Evolutionary conservation across 2,113 vertebrate genomes (phyloP).

Genomic region (Chaenogobius annularis): DNA sequence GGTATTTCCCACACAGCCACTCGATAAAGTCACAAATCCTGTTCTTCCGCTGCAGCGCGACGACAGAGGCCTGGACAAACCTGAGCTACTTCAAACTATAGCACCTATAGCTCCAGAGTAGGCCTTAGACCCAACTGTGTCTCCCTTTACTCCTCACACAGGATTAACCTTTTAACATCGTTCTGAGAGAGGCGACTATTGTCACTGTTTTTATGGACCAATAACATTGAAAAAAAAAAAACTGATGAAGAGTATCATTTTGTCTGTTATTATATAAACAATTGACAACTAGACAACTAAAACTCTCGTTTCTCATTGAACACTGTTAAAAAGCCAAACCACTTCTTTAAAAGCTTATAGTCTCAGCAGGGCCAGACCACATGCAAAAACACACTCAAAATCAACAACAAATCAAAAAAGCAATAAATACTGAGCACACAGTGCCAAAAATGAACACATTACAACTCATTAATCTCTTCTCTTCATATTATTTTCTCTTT

Average conservation of each 20-base stretch:
- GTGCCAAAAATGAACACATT: slow-evolving; percentile 59
- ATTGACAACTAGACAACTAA: not conserved
- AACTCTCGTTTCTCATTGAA: not conserved
- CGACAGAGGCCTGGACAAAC: slow-evolving; percentile 23
- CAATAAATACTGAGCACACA: slow-evolving; percentile 75
- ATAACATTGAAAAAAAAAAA: not conserved
- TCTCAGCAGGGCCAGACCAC: slow-evolving; percentile 66
- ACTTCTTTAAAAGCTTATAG: slow-evolving; percentile 58
- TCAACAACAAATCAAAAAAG: slow-evolving; percentile 40
- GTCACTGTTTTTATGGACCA: not conserved
- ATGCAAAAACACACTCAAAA: slow-evolving; percentile 30
- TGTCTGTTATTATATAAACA: too few relatives aligned
- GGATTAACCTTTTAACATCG: not conserved
- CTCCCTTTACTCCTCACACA: not conserved
- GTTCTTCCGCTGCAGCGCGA: slow-evolving; percentile 49
- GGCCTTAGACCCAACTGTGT: slow-evolving; percentile 24
- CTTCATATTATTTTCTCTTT: slow-evolving; percentile 4
- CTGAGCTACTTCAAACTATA: slow-evolving; percentile 40
- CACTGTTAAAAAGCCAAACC: slow-evolving; percentile 1
- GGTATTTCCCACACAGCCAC: slow-evolving; percentile 12
- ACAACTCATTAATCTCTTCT: slow-evolving; percentile 25
- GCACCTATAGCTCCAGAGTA: slow-evolving; percentile 21
- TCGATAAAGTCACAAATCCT: slow-evolving; percentile 13
- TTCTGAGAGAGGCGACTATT: not conserved
- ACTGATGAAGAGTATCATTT: too few relatives aligned